These are phyloP conservation scores for Theodoxus fluviatilis DNA, from an alignment of 2,888 invertebrate genomes.

Conservation along the genomic window DNA sequence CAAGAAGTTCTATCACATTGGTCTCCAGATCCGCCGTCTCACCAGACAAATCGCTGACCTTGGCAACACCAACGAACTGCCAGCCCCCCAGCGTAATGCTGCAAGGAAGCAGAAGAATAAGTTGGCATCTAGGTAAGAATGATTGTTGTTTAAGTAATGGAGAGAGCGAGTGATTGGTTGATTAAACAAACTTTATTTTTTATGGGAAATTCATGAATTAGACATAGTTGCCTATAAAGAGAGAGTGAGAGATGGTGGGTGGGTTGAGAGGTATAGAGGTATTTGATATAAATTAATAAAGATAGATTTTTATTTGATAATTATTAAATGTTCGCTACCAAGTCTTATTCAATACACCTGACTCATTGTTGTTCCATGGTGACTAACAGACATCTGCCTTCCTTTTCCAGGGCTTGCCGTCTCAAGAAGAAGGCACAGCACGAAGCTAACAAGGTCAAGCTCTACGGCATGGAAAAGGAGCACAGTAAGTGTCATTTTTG, in stretches of 20 bases:
- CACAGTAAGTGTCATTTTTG: conserved; percentile 79
- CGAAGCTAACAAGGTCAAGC: conserved; percentile 96
- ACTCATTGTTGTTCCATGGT: too few relatives aligned
- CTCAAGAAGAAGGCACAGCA: conserved; percentile 99
- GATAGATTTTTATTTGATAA: not conserved
- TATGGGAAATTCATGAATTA: too few relatives aligned
- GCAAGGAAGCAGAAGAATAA: conserved; percentile 93
- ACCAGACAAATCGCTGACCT: conserved; percentile 91
- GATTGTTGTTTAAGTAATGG: too few relatives aligned
- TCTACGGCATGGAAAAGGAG: conserved; percentile 90
- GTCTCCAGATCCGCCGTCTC: conserved; percentile 89
- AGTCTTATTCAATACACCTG: too few relatives aligned
- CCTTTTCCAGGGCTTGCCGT: conserved; percentile 83
- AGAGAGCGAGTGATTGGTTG: too few relatives aligned
- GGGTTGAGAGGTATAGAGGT: too few relatives aligned
- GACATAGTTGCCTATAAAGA: too few relatives aligned
- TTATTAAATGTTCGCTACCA: too few relatives aligned
- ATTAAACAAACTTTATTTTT: too few relatives aligned
- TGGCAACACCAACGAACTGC: conserved; percentile 74
- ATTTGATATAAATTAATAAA: not conserved
- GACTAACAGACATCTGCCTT: too few relatives aligned
- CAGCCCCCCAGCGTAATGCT: conserved; percentile 49
- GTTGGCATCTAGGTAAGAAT: conserved; percentile 79
- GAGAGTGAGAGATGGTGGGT: too few relatives aligned
- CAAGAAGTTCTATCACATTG: conserved; percentile 86